Base-by-base conservation (phyloP, 2,113 vertebrate genomes). In the Pandion haliaetus region DNA sequence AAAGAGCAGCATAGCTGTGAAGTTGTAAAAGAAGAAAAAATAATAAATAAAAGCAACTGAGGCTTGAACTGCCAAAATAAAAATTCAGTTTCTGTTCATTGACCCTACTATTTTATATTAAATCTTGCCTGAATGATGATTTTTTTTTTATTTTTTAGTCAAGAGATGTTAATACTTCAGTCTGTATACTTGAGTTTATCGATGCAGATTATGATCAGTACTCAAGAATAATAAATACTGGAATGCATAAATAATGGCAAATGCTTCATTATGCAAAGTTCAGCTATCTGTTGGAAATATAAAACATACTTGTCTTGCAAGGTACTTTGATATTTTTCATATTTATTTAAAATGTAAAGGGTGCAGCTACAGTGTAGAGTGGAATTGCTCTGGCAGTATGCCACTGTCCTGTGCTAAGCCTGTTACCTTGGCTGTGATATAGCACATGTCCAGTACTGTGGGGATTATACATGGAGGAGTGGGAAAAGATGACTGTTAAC, bases 361-460 rank as follows among this genome's bases (percentile, higher is more conserved):
- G 8, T 52, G 19, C 34, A 57, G 18, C 16, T 67, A 14, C 12
- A 65, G 12, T 7, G 5, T 19, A 58, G 34, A 93, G 26, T 13
- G 57, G 65, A 59, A 77, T 13, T 11, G 17, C 9, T 70, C 40
- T 57, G 83, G 52, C 10, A 34, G 23, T n/a, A 31, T 2, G 11
- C 44, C 26, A 6, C 25, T 63, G 13, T 42, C 28, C 13, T 71
- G 31, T 1, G 1, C 6, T 47, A 54, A 55, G 28, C 32, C 10
- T 21, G 3, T 40, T 54, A 31, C 29, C 17, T 81, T 20, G 14
- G 10, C 44, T 63, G 14, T 78, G 26, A 17, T 18, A 23, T 2
- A 59, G 24, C 49, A 40, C 0, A 0, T 61, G 50, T 12, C 9
- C 23, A 4, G 49, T 10, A 17, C 17, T 32, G 20, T 3, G 7